These are phyloP conservation scores for Armadillidium nasatum DNA, from an alignment of 1,140 invertebrate species.

Conservation along the genomic window DNA sequence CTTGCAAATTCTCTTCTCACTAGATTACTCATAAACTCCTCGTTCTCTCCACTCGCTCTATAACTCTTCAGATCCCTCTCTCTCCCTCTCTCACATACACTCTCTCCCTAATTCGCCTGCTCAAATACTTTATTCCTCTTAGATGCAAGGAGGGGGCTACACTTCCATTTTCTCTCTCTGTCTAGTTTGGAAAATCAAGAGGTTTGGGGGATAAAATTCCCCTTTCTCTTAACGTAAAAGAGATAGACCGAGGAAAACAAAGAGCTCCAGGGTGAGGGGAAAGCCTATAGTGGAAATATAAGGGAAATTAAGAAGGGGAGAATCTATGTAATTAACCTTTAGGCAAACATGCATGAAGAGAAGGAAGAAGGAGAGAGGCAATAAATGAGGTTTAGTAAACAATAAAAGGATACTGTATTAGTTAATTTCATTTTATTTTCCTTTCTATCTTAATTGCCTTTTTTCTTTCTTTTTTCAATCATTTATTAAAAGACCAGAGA, in stretches of 20 bases:
- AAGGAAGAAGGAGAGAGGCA: not conserved
- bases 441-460: not conserved
- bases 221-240: not conserved
- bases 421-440: not conserved
- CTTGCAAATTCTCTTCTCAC: no score
- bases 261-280: conserved; percentile 1
- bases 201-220: not conserved
- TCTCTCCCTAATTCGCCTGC: no score
- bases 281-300: conserved; percentile 8
- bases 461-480: not conserved
- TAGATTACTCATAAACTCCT: no score
- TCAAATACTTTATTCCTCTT: no score
- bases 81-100: no score
- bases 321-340: conserved; percentile 3
- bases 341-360: conserved; percentile 3
- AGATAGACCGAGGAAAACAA: conserved; percentile 1
- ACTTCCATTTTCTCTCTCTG: no score
- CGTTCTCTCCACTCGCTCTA: no score
- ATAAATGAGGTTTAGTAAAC: not conserved
- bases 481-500: no score
- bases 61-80: no score
- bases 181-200: not conserved
- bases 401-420: not conserved
- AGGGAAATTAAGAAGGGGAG: conserved; percentile 6
- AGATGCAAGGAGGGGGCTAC: no score